A percentile compares a stretch with the other conserved stretches of the same genome.
Conservation (phyloP, 2,113 vertebrate genomes). For the Balaenoptera acutorostrata region DNA sequence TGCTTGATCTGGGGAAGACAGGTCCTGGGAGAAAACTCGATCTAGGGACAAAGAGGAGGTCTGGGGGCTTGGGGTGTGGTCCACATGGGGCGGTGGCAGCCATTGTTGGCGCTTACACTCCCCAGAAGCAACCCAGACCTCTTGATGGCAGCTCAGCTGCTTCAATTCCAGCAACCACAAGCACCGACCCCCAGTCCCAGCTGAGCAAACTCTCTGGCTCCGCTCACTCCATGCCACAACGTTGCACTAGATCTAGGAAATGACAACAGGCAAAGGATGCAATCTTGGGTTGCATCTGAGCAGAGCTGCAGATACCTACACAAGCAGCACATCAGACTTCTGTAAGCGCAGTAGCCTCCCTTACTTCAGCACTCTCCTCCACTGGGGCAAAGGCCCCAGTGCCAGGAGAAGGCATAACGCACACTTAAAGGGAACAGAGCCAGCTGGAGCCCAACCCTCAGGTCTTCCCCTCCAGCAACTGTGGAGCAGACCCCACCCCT, state of each 20-base stretch:
- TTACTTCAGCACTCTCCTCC: not conserved
- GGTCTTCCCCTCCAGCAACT: not conserved
- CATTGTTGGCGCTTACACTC: not conserved
- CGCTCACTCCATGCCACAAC: not conserved
- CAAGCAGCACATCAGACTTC: not conserved
- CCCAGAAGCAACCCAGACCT: not conserved
- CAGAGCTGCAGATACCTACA: not conserved
- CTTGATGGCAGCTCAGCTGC: accelerated
- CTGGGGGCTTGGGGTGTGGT: not conserved
- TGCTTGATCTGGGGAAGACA: not conserved
- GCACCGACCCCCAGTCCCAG: not conserved
- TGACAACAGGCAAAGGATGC: not conserved
- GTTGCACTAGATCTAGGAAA: not conserved
- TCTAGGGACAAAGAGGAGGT: not conserved
- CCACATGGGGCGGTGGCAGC: not conserved
- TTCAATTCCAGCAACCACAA: not conserved
- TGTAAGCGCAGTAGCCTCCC: not conserved
- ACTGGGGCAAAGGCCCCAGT: not conserved
- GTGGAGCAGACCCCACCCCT: not conserved
- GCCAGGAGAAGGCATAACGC: not conserved
- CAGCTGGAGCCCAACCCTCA: not conserved
- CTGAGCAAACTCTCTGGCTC: not conserved
- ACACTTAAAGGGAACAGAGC: not conserved
- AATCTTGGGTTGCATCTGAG: not conserved
- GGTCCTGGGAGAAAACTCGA: not conserved